Percentiles rank a stretch among this genome's conserved stretches.
phyloP scores from a whole-genome alignment of 2,113 vertebrate species.

The Ursus arctos region DNA sequence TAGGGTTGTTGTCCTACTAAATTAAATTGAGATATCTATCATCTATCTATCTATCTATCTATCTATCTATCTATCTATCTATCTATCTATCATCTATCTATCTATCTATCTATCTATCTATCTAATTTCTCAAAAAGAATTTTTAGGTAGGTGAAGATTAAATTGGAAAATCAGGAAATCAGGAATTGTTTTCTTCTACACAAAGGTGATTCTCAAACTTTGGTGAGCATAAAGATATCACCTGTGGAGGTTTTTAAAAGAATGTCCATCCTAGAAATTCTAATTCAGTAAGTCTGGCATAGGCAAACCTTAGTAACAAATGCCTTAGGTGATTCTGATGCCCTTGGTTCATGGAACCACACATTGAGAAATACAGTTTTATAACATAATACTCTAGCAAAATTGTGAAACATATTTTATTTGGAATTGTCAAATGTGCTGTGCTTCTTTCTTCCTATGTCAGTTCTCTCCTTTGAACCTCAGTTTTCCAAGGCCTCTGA shows the following conservation, averaged over 20 bases:
- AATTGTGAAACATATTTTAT: conserved; percentile 28
- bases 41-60: too few species aligned
- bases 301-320: not conserved
- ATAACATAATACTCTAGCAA: not conserved
- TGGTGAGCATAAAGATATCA: not conserved
- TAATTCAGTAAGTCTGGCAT: not conserved
- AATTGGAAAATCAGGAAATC: not conserved
- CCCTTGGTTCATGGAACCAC: not conserved
- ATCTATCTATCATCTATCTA: too few species aligned
- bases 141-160: not conserved
- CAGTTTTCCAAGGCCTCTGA: not conserved
- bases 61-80: not conserved
- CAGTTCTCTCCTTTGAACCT: not conserved
- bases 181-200: not conserved
- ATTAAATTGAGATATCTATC: not conserved
- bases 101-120: too few species aligned
- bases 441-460: not conserved
- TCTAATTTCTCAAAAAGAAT: not conserved
- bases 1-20: not conserved
- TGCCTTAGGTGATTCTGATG: not conserved
- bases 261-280: not conserved
- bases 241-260: not conserved
- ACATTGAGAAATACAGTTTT: not conserved
- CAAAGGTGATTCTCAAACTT: conserved; percentile 27
- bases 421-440: not conserved